Evolutionary conservation across 2,888 invertebrate species (phyloP), one percentile per base, ranked within the genome.

Genomic region (Scelioninae gen. 1): DNA sequence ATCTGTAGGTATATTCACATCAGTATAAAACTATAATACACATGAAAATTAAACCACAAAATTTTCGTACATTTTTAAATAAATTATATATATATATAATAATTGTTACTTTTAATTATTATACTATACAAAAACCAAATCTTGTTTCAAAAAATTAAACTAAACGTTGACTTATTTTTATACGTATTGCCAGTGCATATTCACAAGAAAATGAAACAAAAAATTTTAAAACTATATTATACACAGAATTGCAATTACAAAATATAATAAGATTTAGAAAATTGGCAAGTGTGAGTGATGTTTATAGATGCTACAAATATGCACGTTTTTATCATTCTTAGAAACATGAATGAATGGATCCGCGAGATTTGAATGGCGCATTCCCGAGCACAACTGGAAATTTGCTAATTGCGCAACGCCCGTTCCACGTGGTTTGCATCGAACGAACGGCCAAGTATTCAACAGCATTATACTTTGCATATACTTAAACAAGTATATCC

Each of bases 381-480:
- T 60, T 51, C 40, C 10, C 29, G 29, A 29, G 62, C 49, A 62
- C 71, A 55, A 58, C 65, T 78, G 77, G 49, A 78, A 84, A 83
- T 86, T 84, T 49, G 83, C 72, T 84, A 85, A 86, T 86, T 87
- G 78, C 83, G 82, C 75, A 86, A 85, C 63, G 51, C 65, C 49
- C 53, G 56, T 76, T 85, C 84, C 84, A 23, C 82, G 85, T 85
- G 85, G 81, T 82, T 82, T 75, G 60, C 49, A 65, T 29, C 74
- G 62, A 83, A 78, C 79, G 78, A 84, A 84, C 81, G 55, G 68
- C 23, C 23, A 23, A 23, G 23, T 71, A 74, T 75, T 65, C 66
- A 38, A 76, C 72, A 43, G n/a, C 32, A 69, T 75, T 75, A 38
- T 63, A 45, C 49, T 31, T 55, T 15, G 40, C 13, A 34, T 34